Base-by-base conservation (phyloP, 2,888 invertebrate genomes). In the Drosophila prostipennis region DNA sequence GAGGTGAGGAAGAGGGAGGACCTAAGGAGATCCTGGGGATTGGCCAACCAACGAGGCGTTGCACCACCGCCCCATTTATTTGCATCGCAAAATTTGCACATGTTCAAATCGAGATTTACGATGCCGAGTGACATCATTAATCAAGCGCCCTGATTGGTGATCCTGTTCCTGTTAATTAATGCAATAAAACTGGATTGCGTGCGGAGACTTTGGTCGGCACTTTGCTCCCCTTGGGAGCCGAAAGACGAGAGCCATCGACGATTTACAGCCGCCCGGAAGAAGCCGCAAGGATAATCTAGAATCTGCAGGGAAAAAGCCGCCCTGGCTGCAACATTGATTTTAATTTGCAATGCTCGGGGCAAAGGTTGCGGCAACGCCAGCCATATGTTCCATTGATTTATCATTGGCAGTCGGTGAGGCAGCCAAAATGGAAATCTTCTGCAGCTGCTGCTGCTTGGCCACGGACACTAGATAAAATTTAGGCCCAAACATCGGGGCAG, bases 91-190 rank as follows among this genome's bases (percentile, higher is more conserved):
- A 87, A 89, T 89, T 89, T 89, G 88, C 89, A 89, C 89, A 89
- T 89, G 89, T 89, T 89, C 89, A 89, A 91, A 91, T 91, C 90
- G 88, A 91, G 91, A 91, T 91, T 91, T 91, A 91, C 91, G 91
- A 90, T 80, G 88, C 83, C 81, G 84, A 90, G 89, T 91, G 91
- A 91, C 91, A 91, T 91, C 91, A 91, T 91, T 91, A 91, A 91
- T 91, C 91, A 91, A 91, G 90, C 91, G 87, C 85, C n/a, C 91
- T 91, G 91, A 91, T 91, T 91, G 91, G 91, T 91, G 91, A 91
- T 91, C 91, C 91, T 91, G 91, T 91, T 91, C 91, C 90, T 91
- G 91, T 91, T 91, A 91, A 91, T 91, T 91, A 91, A 91, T 91
- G 91, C 91, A 91, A 91, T 91, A 91, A 91, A n/a, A n/a, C n/a